Evolutionary conservation across 2,113 vertebrate species (phyloP), one percentile per base, ranked within the genome.

Genomic region (Antennarius striatus): DNA sequence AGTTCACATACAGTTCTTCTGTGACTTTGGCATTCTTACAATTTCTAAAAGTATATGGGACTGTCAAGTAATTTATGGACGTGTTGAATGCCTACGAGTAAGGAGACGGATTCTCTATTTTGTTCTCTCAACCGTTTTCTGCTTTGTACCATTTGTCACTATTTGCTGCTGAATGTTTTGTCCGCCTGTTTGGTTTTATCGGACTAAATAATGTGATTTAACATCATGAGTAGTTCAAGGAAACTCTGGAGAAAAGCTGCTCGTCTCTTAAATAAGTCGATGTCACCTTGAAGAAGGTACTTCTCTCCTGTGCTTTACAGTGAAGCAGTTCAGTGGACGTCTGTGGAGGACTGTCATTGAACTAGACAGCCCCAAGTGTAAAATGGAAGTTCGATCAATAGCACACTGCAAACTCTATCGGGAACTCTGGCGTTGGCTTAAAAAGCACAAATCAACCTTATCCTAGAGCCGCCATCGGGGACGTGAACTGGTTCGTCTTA

Each of bases 401-500:
- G 32, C 32, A 3, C 32, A 36, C 32, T 36, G 32, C 32, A 36
- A 36, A 36, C 32, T 36, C 5, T 7, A 36, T 36, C 32, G 4
- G 32, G 32, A 36, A 36, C 32, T 36, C 32, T 36, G 32, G 7
- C 32, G 3, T 36, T 36, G 32, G 32, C 32, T 36, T 36, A 36
- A 36, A 36, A 36, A 7, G 32, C 32, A 63, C 17, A 40, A 55
- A 57, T 2, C 40, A 60, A 65, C n/a, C 4, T n/a, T 56, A 42
- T 42, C 60, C 54, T 17, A 39, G 45, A 59, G 39, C 49, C 7
- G 22, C 71, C 67, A 53, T 17, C 53, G 51, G 43, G 17, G 9
- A 58, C 59, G 52, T 50, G 51, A 75, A 63, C 29, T 54, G 42
- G 63, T 75, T 36, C 11, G 16, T 66, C 71, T 60, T 46, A 50